Conservation (phyloP, 1,140 invertebrate species). For the Anastrepha ludens region DNA sequence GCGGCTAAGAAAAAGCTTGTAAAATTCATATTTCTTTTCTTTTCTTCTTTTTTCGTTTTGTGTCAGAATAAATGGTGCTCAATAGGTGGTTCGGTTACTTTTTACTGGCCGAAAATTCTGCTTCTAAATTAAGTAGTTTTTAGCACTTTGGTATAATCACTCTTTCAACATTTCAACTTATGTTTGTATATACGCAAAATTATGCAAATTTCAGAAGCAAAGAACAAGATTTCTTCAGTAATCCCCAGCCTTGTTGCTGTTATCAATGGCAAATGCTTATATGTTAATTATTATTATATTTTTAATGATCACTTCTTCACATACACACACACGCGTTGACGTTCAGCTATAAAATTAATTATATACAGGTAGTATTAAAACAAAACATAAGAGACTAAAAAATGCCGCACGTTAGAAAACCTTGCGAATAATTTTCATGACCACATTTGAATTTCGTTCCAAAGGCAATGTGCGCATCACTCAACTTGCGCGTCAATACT, state of each 20-base stretch:
- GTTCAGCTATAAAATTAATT: not conserved
- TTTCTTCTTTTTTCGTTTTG: not conserved
- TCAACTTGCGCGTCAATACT: not conserved
- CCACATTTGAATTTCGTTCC: not conserved
- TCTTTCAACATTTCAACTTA: constrained; percentile 11
- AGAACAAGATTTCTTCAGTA: not conserved
- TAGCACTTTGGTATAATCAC: not conserved
- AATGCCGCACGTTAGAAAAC: not conserved
- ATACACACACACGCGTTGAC: not conserved
- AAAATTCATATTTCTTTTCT: not conserved
- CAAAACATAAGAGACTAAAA: not conserved
- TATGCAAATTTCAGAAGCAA: not conserved
- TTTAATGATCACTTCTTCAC: not conserved
- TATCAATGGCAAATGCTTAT: not conserved
- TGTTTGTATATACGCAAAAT: not conserved
- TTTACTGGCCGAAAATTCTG: not conserved
- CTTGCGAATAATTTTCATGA: not conserved
- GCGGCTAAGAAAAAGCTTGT: not conserved
- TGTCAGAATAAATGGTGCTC: not conserved
- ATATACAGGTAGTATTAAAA: not conserved
- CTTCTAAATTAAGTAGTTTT: not conserved
- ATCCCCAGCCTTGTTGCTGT: not conserved
- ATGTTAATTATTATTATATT: not conserved
- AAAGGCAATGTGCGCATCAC: not conserved
- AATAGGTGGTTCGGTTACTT: not conserved